A percentile compares a stretch with the other conserved stretches of the same genome.
Evolutionary conservation across 2,888 invertebrate species (phyloP).

Genomic region (Epinotia nisella): DNA sequence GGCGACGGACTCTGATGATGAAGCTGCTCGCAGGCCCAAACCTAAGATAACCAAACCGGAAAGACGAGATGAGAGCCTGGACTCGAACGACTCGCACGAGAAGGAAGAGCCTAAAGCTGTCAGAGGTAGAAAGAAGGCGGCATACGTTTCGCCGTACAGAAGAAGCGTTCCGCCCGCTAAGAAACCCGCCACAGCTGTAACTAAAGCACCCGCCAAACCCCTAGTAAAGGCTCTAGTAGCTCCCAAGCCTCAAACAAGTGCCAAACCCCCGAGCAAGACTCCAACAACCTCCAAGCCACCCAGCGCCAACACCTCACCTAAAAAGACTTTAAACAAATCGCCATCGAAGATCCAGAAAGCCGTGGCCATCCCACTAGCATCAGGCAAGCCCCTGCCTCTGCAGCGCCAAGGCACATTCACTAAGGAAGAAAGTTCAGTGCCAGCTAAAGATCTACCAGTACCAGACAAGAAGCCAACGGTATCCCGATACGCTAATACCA

Average conservation of each 20-base stretch:
- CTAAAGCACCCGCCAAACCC: constrained; percentile 56
- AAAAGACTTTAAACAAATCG: constrained; percentile 66
- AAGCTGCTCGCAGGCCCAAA: constrained; percentile 71
- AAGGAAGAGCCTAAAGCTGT: constrained; percentile 84
- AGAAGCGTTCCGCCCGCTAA: constrained; percentile 66
- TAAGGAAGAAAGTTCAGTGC: constrained; percentile 89
- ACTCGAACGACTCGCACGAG: constrained; percentile 77
- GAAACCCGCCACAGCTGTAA: constrained; percentile 60
- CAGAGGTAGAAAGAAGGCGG: constrained; percentile 88
- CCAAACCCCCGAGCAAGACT: constrained; percentile 66
- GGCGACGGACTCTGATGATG: constrained; percentile 77
- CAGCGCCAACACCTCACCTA: constrained; percentile 70
- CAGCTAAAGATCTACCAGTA: constrained; percentile 67
- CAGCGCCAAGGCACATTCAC: constrained; percentile 96
- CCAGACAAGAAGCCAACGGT: constrained; percentile 60
- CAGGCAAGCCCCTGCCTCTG: constrained; percentile 80
- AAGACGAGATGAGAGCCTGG: constrained; percentile 73
- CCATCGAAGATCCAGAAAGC: constrained; percentile 66
- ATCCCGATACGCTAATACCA: constrained; percentile 59
- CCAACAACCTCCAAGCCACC: constrained; percentile 59
- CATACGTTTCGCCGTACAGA: constrained; percentile 87
- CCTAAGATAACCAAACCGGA: constrained; percentile 86
- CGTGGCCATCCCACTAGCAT: constrained; percentile 58
- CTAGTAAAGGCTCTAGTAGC: constrained; percentile 55
- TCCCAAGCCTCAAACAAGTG: constrained; percentile 64